Conservation (phyloP, 2,113 vertebrate species). For the Progne subis region DNA sequence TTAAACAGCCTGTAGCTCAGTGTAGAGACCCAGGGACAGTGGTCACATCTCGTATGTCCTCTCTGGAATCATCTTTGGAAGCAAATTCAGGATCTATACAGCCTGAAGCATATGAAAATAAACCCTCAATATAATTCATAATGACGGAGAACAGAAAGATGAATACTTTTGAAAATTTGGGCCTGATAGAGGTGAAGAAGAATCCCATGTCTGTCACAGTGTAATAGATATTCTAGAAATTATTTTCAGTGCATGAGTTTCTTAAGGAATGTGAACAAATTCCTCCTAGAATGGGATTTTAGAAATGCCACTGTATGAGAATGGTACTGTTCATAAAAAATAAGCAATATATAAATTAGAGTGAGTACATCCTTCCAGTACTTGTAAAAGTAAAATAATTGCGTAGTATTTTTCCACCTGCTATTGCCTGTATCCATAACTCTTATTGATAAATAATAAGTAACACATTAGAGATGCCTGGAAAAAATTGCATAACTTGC, state of each 20-base stretch:
- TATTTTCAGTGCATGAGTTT: background rate
- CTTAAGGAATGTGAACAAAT: background rate
- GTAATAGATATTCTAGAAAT: background rate
- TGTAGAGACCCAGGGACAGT: background rate
- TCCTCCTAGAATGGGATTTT: background rate
- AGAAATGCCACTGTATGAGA: background rate
- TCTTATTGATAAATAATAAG: background rate
- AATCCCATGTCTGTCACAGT: background rate
- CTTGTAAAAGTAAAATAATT: background rate
- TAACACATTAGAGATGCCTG: background rate
- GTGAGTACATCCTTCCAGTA: background rate
- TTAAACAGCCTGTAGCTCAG: background rate
- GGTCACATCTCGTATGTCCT: background rate
- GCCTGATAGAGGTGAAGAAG: background rate
- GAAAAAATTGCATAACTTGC: background rate
- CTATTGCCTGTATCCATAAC: background rate
- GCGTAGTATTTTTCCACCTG: background rate
- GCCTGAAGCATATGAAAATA: background rate
- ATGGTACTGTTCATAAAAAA: background rate
- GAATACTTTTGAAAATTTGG: background rate
- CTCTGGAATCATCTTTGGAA: background rate
- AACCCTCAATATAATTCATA: background rate
- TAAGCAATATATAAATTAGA: background rate
- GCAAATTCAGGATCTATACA: background rate
- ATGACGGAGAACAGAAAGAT: background rate